These are phyloP conservation scores for Onychostoma macrolepis DNA, from an alignment of 2,113 vertebrate genomes.

Conservation along the genomic window DNA sequence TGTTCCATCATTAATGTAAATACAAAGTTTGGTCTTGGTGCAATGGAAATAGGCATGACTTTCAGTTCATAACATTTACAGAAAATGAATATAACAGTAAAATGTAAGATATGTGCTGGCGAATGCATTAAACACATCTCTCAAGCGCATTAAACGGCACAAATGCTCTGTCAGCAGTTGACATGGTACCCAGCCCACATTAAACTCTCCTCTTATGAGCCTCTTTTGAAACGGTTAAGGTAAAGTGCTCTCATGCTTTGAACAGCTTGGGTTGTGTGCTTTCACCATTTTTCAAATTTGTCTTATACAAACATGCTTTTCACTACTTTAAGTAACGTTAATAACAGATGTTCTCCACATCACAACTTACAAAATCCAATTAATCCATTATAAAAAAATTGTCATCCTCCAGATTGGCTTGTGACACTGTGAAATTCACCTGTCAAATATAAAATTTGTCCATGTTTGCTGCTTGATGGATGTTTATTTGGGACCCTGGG, in stretches of 20 bases:
- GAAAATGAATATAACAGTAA: not conserved
- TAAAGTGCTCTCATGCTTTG: slow-evolving; percentile 1
- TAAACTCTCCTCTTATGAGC: slow-evolving; percentile 19
- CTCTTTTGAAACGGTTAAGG: not conserved
- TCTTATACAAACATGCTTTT: not conserved
- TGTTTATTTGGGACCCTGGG: not conserved
- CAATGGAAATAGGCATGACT: not conserved
- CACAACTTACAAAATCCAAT: not conserved
- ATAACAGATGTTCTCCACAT: not conserved
- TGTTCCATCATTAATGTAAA: not conserved
- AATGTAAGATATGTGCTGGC: not conserved
- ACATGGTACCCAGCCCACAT: not conserved
- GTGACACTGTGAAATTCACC: not conserved
- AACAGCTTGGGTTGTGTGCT: not conserved
- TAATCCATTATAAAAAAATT: not conserved
- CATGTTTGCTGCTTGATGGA: not conserved
- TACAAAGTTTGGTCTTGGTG: not conserved
- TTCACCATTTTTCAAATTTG: not conserved
- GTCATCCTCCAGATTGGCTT: not conserved
- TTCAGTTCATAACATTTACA: not conserved
- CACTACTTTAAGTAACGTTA: not conserved
- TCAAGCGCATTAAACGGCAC: not conserved
- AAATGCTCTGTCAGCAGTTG: not conserved
- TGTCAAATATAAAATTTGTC: not conserved
- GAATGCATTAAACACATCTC: not conserved